These are phyloP conservation scores for Otolemur crassicaudatus DNA, from an alignment of 2,797 vertebrate species.

Conservation along the genomic window DNA sequence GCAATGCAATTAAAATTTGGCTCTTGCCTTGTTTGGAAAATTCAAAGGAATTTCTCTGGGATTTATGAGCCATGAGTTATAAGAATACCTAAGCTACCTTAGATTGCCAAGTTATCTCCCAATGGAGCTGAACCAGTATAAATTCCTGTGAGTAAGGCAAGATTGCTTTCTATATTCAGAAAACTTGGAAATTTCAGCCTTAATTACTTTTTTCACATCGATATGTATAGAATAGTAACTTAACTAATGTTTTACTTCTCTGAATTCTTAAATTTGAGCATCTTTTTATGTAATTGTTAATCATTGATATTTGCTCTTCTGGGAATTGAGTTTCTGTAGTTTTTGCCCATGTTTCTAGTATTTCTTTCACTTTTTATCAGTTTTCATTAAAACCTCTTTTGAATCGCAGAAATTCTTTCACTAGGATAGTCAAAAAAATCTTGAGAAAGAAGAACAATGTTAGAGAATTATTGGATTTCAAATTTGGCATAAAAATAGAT, in stretches of 20 bases:
- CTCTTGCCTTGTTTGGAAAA: not conserved
- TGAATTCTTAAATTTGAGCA: not conserved
- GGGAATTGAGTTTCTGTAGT: not conserved
- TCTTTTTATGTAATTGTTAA: not conserved
- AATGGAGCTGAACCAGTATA: not conserved
- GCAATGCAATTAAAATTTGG: not conserved
- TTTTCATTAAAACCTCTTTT: not conserved
- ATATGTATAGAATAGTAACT: not conserved
- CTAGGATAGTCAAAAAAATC: not conserved
- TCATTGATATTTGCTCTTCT: not conserved
- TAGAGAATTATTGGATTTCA: not conserved
- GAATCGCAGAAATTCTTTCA: not conserved
- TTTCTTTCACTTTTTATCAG: not conserved
- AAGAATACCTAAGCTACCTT: not conserved
- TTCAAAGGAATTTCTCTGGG: not conserved
- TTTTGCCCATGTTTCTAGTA: not conserved
- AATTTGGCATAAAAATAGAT: not conserved
- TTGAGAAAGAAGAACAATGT: not conserved
- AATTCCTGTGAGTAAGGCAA: not conserved
- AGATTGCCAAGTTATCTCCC: not conserved
- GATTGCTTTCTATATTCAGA: not conserved
- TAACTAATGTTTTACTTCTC: not conserved
- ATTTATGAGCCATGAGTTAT: not conserved
- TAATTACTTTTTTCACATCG: not conserved
- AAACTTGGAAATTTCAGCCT: not conserved